These are phyloP conservation scores for Belgica antarctica DNA, from an alignment of 2,888 invertebrate genomes.

Conservation along the genomic window DNA sequence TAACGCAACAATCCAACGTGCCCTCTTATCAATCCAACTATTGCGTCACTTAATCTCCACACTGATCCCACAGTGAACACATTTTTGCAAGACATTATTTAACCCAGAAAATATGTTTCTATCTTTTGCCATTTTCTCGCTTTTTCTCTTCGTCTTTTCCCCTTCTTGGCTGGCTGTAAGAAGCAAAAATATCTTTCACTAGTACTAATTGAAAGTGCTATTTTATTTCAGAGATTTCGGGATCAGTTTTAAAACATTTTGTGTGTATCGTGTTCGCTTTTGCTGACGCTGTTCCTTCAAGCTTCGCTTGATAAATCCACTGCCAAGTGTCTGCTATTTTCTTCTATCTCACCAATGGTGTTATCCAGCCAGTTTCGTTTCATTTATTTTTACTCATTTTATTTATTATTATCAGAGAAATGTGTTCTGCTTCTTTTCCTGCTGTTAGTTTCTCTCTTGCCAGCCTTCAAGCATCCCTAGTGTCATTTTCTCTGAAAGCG, in stretches of 20 bases:
- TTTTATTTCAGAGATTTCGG: conserved; percentile 34
- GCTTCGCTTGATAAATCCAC: conserved; percentile 27
- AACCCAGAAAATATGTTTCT: conserved; percentile 8
- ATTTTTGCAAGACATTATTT: conserved; percentile 5
- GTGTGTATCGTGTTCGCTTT: conserved; percentile 11
- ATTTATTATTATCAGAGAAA: conserved; percentile 30
- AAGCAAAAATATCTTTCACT: conserved; percentile 4
- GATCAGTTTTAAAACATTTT: conserved; percentile 30
- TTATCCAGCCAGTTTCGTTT: conserved; percentile 31
- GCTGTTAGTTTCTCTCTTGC: background rate
- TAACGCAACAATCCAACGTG: too few species aligned
- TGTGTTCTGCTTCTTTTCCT: background rate
- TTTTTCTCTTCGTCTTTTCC: background rate
- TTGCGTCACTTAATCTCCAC: background rate
- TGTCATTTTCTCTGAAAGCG: background rate
- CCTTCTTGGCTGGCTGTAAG: background rate
- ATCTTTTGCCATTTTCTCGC: background rate
- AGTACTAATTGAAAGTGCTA: conserved; percentile 35
- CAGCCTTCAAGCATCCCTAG: background rate
- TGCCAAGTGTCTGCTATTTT: conserved; percentile 22
- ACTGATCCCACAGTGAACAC: background rate
- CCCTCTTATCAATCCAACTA: too few species aligned
- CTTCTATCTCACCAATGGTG: conserved; percentile 17
- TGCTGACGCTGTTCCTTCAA: background rate
- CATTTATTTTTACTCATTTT: conserved; percentile 30